Conservation (phyloP, 1,140 invertebrate genomes). For the Zeugodacus cucurbitae region DNA sequence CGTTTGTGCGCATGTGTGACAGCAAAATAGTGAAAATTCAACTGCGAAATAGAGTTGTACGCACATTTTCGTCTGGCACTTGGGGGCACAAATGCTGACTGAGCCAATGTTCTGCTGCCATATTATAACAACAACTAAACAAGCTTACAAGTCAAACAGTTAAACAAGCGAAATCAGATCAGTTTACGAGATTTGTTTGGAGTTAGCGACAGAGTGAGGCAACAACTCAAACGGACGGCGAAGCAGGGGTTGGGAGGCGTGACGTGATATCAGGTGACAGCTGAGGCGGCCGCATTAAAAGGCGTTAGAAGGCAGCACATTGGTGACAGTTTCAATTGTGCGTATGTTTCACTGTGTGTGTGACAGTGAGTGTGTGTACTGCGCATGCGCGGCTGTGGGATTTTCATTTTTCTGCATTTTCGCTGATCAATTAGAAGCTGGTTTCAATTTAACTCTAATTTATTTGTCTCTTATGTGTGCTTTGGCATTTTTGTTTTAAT, state of each 20-base stretch:
- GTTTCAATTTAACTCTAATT: conserved; percentile 16
- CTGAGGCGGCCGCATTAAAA: conserved; percentile 9
- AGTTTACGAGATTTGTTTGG: conserved; percentile 8
- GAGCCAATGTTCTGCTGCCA: conserved; percentile 8
- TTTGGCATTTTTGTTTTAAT: not conserved
- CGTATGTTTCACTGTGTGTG: not conserved
- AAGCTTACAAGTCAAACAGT: not conserved
- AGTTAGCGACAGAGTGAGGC: not conserved
- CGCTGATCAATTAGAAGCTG: conserved; percentile 9
- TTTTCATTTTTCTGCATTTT: not conserved
- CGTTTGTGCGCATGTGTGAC: not conserved
- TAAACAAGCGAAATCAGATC: conserved; percentile 19
- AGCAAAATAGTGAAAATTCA: not conserved
- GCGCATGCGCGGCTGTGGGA: not conserved
- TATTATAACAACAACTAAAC: not conserved
- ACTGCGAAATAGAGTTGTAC: conserved; percentile 26
- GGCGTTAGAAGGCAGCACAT: conserved; percentile 27
- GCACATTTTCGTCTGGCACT: not conserved
- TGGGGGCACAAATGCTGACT: not conserved
- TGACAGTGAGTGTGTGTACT: not conserved
- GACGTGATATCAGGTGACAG: conserved; percentile 29
- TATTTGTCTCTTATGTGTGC: not conserved
- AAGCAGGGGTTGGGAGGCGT: not conserved
- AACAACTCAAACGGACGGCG: not conserved
- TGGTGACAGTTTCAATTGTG: conserved; percentile 34